Evolutionary conservation across 2,113 vertebrate genomes (phyloP).

Genomic region (Strigops habroptila): DNA sequence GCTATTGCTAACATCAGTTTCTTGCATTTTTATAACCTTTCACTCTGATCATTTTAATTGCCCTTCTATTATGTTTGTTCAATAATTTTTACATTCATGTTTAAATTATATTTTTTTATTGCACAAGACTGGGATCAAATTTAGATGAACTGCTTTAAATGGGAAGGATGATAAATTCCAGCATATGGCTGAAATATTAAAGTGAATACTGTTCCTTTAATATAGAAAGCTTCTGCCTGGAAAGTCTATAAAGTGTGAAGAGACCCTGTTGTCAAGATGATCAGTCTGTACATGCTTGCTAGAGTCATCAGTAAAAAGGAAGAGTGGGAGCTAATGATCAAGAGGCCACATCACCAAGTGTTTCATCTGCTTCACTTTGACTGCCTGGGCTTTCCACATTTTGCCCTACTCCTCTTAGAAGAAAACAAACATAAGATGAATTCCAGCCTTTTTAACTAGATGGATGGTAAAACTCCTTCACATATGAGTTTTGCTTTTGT

Average conservation of each 20-base stretch:
- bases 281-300: neutral
- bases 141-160: conserved; percentile 13
- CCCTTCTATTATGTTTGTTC: conserved; percentile 31
- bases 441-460: neutral
- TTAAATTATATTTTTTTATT: conserved; percentile 40
- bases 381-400: neutral
- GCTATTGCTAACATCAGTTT: neutral
- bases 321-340: neutral
- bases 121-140: neutral
- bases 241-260: neutral
- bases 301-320: neutral
- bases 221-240: neutral
- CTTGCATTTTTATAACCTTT: conserved; percentile 13
- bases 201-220: neutral
- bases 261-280: neutral
- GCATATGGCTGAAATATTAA: neutral
- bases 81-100: conserved; percentile 27
- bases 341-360: neutral
- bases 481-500: neutral
- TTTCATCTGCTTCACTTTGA: neutral
- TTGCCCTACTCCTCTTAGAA: neutral
- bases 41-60: conserved; percentile 7
- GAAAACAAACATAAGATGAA: neutral
- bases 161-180: neutral
- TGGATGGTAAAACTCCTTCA: neutral